These are phyloP conservation scores for Dermatemys mawii DNA, from an alignment of 2,113 vertebrate species.

Conservation along the genomic window DNA sequence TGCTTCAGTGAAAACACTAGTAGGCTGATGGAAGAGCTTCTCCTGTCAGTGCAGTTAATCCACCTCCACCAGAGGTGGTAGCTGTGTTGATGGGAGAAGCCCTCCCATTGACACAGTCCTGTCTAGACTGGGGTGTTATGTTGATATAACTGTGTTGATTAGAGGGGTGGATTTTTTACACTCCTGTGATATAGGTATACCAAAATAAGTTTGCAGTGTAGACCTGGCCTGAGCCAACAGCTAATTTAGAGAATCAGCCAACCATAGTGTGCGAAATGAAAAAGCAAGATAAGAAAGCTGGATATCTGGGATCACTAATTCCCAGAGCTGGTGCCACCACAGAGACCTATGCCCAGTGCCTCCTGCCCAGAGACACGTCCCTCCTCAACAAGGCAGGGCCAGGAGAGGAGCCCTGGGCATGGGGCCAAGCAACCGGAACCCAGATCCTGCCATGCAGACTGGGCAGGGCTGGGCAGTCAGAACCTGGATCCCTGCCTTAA, in stretches of 20 bases:
- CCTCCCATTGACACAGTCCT: not conserved
- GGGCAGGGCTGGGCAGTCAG: no score
- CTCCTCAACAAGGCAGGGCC: no score
- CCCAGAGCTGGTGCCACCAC: accelerated
- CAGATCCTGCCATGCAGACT: no score
- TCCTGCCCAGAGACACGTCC: no score
- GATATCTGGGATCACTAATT: accelerated
- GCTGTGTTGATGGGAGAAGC: not conserved
- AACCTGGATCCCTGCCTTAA: no score
- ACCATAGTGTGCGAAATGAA: not conserved
- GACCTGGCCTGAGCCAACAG: not conserved
- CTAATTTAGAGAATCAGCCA: not conserved
- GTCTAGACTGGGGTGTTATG: not conserved
- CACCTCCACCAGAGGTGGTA: not conserved
- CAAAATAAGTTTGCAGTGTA: not conserved
- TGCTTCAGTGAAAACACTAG: not conserved
- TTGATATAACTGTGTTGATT: not conserved
- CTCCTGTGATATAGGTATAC: not conserved
- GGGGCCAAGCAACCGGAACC: no score
- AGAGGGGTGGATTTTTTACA: not conserved
- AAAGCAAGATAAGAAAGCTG: not conserved
- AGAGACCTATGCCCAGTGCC: not conserved
- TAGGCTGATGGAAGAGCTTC: not conserved
- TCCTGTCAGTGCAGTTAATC: not conserved
- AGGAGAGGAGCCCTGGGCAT: no score